Percentiles rank a stretch among this genome's conserved stretches.
Conservation (phyloP, 2,113 vertebrate genomes). For the Rallus limicola region DNA sequence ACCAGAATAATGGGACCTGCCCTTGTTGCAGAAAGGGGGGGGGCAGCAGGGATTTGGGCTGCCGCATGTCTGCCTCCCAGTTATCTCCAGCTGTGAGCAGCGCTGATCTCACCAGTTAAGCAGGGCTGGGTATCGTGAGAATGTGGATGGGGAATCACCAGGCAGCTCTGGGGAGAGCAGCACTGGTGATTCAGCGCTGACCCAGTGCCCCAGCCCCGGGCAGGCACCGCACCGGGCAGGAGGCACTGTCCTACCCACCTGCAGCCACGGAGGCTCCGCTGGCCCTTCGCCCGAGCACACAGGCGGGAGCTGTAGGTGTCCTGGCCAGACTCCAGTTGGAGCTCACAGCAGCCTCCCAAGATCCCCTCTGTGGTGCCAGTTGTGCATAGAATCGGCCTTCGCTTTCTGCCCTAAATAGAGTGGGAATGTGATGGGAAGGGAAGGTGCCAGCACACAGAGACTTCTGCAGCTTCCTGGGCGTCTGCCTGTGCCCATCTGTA, state of each 20-base stretch:
- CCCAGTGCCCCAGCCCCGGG: background rate
- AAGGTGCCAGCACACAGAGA: conserved; percentile 1
- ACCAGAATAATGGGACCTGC: conserved; percentile 66
- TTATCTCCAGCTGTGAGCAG: background rate
- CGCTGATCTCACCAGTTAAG: background rate
- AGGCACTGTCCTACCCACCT: background rate
- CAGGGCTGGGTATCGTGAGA: background rate
- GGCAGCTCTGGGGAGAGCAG: background rate
- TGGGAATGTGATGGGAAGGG: background rate
- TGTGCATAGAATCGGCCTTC: background rate
- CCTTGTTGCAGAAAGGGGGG: background rate
- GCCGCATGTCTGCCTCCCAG: background rate
- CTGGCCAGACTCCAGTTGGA: conserved; percentile 37
- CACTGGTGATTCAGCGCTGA: background rate
- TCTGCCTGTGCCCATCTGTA: conserved; percentile 8
- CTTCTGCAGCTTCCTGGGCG: background rate
- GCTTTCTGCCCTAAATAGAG: conserved; percentile 31
- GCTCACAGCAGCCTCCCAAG: conserved; percentile 23
- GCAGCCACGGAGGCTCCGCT: background rate
- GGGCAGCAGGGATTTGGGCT: background rate
- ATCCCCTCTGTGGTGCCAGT: background rate
- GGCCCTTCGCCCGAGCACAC: background rate
- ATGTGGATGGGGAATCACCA: background rate
- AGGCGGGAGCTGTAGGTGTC: background rate
- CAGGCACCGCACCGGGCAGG: accelerated